These are phyloP conservation scores for Montifringilla adamsi DNA, from an alignment of 2,113 vertebrate species.

Conservation along the genomic window DNA sequence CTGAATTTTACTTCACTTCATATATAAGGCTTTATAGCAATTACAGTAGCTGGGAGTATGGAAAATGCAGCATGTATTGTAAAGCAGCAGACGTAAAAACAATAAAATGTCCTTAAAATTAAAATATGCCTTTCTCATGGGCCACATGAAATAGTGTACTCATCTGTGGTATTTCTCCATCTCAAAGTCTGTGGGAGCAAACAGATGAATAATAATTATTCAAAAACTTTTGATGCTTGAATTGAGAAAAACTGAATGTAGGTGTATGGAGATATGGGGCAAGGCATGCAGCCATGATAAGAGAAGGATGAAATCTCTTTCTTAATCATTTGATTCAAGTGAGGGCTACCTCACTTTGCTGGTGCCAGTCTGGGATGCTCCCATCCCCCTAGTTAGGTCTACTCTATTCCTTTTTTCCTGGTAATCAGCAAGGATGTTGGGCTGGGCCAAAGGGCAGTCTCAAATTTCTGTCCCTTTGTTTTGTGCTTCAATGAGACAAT, in stretches of 20 bases:
- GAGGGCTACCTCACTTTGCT: not conserved
- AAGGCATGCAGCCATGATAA: not conserved
- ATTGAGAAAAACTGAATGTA: not conserved
- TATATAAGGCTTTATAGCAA: not conserved
- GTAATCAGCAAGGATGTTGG: not conserved
- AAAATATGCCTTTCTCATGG: not conserved
- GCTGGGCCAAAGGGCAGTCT: not conserved
- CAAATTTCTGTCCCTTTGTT: not conserved
- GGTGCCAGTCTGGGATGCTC: not conserved
- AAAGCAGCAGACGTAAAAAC: not conserved
- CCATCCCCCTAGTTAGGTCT: rapidly evolving
- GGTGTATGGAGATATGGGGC: not conserved
- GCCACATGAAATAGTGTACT: not conserved
- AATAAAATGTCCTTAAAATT: not conserved
- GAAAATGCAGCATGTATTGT: not conserved
- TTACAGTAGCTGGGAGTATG: not conserved
- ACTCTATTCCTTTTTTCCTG: not conserved
- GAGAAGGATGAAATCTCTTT: not conserved
- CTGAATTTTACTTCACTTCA: not conserved
- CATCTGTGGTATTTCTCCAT: not conserved
- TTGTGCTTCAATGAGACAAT: not conserved
- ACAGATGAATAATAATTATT: not conserved
- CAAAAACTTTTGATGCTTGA: not conserved
- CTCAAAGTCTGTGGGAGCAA: not conserved
- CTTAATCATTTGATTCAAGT: not conserved